These are phyloP conservation scores for Numenius phaeopus DNA, from an alignment of 2,797 vertebrate genomes.

Conservation along the genomic window DNA sequence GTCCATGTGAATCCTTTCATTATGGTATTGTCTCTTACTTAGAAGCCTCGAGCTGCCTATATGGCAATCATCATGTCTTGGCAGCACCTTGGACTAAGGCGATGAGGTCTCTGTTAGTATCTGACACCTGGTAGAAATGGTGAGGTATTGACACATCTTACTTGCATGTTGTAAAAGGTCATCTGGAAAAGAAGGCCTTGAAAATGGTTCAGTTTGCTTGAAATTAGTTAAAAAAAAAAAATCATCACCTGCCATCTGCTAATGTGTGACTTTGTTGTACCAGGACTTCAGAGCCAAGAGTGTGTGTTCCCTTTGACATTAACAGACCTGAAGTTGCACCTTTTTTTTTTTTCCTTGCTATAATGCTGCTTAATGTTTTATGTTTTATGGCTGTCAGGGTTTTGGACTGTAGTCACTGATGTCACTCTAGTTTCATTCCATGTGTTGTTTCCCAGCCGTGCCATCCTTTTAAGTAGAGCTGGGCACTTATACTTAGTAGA, in stretches of 20 bases:
- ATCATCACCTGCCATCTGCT: neutral
- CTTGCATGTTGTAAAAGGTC: conserved; percentile 19
- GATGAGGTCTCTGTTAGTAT: neutral
- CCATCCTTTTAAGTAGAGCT: neutral
- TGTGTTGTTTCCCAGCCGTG: neutral
- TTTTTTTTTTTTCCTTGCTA: neutral
- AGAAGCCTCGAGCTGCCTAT: conserved; percentile 5
- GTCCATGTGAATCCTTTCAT: neutral
- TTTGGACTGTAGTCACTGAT: neutral
- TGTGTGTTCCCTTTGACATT: neutral
- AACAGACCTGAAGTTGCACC: neutral
- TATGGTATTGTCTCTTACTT: conserved; percentile 13
- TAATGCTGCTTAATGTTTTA: neutral
- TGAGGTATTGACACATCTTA: conserved; percentile 28
- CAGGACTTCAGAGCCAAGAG: neutral
- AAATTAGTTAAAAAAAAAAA: neutral
- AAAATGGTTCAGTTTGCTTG: neutral
- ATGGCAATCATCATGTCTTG: neutral
- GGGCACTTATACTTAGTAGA: neutral
- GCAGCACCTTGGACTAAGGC: conserved; percentile 12
- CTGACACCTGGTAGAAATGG: conserved; percentile 29
- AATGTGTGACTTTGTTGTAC: neutral
- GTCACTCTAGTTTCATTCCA: neutral
- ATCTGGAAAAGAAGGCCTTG: neutral
- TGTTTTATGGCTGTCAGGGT: neutral